Base-by-base conservation (phyloP, 1,140 invertebrate species). In the Apis dorsata region DNA sequence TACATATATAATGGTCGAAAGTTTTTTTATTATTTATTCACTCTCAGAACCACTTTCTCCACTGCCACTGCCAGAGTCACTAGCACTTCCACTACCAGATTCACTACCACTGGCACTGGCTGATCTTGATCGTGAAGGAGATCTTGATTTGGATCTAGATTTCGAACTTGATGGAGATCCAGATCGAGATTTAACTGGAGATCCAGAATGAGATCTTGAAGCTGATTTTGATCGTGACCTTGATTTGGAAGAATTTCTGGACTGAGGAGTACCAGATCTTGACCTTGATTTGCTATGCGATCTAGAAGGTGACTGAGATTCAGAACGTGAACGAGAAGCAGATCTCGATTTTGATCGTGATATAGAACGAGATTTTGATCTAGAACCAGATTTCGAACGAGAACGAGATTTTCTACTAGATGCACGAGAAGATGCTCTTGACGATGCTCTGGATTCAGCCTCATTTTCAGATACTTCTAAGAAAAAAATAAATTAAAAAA, bases 1-100 rank as follows among this genome's bases (percentile, higher is more conserved):
- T 74, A 75, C 68, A 65, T 81, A 75, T 81, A 57, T 21, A 80
- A 80, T 24, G 51, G 15, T 72, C 1, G 21, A 72, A 72, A 10
- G 12, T 57, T 66, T 72, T 12, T 7, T 72, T 55, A 44, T 28
- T 44, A 69, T 86, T 92, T 81, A 94, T 79, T 94, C 92, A 75
- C 93, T 93, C 13, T 93, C 93, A 0, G 93, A 94, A 8, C 88
- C 93, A 68, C 91, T 92, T 77, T 90, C 92, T 74, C 91, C 92
- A 63, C 91, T 91, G 0, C 84, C 90, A 55, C 90, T 92, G 1
- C 72, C 91, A 65, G 90, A 92, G 1, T 83, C 93, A 60, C 34
- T 44, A 44, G 34, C 92, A 60, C 90, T 91, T 0, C 83, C 89
- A 55, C 91, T 92, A 1, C 77, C 91, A 66, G 90, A 92, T 1